These are phyloP conservation scores for Rhopalosiphum padi DNA, from an alignment of 1,140 invertebrate species.

Conservation along the genomic window DNA sequence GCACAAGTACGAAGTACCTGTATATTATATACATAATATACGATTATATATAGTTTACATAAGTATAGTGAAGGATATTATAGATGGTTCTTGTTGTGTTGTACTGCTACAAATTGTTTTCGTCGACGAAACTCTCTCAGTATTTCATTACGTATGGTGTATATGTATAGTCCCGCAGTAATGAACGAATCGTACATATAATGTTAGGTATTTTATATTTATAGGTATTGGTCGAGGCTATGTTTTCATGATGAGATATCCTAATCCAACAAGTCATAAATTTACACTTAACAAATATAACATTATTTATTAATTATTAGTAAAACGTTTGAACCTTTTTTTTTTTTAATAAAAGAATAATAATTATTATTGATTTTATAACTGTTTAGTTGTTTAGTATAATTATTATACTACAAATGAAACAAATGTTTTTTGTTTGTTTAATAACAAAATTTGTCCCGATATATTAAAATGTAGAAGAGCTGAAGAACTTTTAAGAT, in stretches of 20 bases:
- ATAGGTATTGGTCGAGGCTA: neutral
- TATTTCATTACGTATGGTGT: neutral
- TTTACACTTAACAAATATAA: too few species aligned
- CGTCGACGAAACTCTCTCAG: neutral
- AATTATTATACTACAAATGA: neutral
- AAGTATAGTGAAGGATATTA: too few species aligned
- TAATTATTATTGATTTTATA: neutral
- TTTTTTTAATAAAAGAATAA: neutral
- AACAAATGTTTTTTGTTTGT: neutral
- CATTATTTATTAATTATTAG: too few species aligned
- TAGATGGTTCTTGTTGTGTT: neutral
- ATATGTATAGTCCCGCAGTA: neutral
- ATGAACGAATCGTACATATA: neutral
- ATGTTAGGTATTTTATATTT: neutral
- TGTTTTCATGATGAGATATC: neutral
- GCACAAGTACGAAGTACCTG: neutral
- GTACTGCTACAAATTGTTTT: neutral
- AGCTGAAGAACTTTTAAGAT: neutral
- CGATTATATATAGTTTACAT: too few species aligned
- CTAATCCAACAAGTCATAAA: neutral
- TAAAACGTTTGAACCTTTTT: neutral
- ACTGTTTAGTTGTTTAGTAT: neutral
- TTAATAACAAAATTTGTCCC: neutral
- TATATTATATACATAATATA: neutral
- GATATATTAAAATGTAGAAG: neutral